Evolutionary conservation across 2,888 invertebrate species (phyloP), one percentile per base, ranked within the genome.

Genomic region (Cephus runcator): DNA sequence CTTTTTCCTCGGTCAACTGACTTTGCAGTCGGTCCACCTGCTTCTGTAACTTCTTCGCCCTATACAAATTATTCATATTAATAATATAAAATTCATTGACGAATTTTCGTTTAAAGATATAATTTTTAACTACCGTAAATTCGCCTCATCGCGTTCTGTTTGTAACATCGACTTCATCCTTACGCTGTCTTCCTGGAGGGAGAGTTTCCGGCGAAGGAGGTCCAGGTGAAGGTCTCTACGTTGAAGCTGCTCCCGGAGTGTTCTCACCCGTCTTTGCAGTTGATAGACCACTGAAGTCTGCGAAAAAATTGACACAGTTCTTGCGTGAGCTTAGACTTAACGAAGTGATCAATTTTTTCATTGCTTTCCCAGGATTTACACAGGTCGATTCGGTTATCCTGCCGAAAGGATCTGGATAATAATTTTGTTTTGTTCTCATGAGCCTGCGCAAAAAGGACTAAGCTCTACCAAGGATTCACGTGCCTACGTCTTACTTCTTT

Each of bases 171-270:
- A 93, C 85, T 94, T 94, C 56, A 94, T 93, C 79, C 95, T 93
- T 3, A 94, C 93, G 77, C 94, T 95, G 84, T 96, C 96, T 90
- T 97, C 97, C 91, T 97, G 96, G 23, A 97, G 93, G 79, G 95
- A 95, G 76, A 98, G 92, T 91, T 98, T 98, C 84, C 98, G 95
- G 73, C 98, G 93, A 75, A 98, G 92, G 79, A 98, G 93, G 92
- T 98, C 98, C 88, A 98, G 92, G 90, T 98, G 98, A 69, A 98
- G 93, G 89, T 98, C 98, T 87, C 98, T 95, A 79, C 98, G 94
- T 88, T 98, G 98, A 40, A 98, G 93, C 90, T 98, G 98, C 89
- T 98, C 98, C 75, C 98, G 94, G 23, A 98, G 92, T 11, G 96
- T 96, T 83, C 97, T 94, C 69, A 97, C 95, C 82, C 98, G 94